These are phyloP conservation scores for Hyles lineata DNA, from an alignment of 2,888 invertebrate species.

Conservation along the genomic window DNA sequence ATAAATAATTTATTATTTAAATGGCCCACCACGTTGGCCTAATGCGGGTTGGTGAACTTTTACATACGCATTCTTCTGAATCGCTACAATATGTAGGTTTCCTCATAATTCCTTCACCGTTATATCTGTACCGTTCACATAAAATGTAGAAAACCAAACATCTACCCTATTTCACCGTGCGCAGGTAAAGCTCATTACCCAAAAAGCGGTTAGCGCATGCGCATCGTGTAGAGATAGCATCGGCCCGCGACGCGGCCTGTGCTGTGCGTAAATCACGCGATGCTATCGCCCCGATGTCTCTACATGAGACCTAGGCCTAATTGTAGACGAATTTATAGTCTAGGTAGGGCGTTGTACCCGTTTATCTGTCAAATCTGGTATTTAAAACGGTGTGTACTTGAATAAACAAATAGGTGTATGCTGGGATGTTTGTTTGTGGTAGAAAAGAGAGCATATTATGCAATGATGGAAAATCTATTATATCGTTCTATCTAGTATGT, in stretches of 20 bases:
- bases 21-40: too few relatives aligned
- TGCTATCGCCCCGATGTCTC: conserved; percentile 61
- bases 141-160: background rate
- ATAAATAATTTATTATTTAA: too few relatives aligned
- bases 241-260: conserved; percentile 49
- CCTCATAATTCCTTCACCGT: too few relatives aligned
- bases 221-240: conserved; percentile 58
- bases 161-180: background rate
- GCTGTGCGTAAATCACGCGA: conserved; percentile 72
- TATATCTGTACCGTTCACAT: too few relatives aligned
- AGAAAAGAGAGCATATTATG: too few relatives aligned
- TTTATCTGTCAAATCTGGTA: conserved; percentile 31
- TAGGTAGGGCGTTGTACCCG: conserved; percentile 24
- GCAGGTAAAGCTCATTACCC: conserved; percentile 63
- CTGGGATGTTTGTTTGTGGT: too few relatives aligned
- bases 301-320: conserved; percentile 71
- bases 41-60: too few relatives aligned
- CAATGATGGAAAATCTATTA: too few relatives aligned
- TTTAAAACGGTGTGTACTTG: background rate
- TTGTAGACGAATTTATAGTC: conserved; percentile 62
- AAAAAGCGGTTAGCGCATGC: conserved; percentile 50
- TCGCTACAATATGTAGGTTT: too few relatives aligned
- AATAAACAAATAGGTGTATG: background rate
- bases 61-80: too few relatives aligned
- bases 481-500: too few relatives aligned